These are phyloP conservation scores for Zenarchopterus dispar DNA, from an alignment of 2,797 vertebrate species.

Conservation along the genomic window DNA sequence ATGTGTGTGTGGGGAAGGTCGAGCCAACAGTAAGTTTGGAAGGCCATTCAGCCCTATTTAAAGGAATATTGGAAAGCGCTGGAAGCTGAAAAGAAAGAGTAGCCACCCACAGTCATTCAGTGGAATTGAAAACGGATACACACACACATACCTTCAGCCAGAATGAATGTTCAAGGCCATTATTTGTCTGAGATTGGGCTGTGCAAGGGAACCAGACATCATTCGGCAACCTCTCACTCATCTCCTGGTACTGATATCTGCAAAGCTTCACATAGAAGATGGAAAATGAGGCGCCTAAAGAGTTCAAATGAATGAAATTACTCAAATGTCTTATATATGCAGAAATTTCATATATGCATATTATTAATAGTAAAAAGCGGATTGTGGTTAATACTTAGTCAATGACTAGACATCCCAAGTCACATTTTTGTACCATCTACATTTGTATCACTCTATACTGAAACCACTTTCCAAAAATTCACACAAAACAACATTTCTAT, in stretches of 20 bases:
- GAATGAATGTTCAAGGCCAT: conserved; percentile 74
- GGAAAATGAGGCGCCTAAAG: conserved; percentile 20
- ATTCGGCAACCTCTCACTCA: conserved; percentile 69
- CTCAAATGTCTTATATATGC: neutral
- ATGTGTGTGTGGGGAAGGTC: conserved; percentile 23
- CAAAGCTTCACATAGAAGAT: conserved; percentile 81
- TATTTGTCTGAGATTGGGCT: conserved; percentile 58
- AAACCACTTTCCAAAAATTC: neutral
- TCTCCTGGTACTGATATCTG: conserved; percentile 78
- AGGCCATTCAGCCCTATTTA: conserved; percentile 32
- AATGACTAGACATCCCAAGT: neutral
- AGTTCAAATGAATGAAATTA: neutral
- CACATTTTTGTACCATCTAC: neutral
- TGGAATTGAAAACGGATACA: conserved; percentile 30
- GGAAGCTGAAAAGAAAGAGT: conserved; percentile 36
- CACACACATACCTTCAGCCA: conserved; percentile 88
- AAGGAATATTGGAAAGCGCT: conserved; percentile 35
- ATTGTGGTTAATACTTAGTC: neutral
- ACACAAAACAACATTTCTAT: neutral
- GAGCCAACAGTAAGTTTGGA: conserved; percentile 27
- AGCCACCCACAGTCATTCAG: conserved; percentile 40
- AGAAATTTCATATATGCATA: neutral
- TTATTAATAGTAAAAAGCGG: neutral
- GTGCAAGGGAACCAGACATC: conserved; percentile 90
- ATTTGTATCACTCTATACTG: conserved; percentile 6